phyloP scores from a whole-genome alignment of 1,140 invertebrate genomes.

The Nautilus pompilius region DNA sequence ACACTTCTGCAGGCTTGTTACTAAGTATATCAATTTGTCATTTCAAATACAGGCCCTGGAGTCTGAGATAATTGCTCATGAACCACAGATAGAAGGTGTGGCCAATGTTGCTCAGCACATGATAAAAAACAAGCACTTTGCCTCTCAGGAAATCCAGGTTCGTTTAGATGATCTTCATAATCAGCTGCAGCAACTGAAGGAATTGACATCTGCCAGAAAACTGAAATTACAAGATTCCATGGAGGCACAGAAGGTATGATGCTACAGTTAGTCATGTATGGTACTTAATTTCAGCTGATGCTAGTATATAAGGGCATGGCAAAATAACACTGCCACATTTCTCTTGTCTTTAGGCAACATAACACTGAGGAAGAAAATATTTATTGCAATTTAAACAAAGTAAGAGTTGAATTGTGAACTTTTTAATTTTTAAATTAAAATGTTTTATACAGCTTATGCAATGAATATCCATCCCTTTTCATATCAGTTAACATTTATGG shows the following conservation, averaged over 20 bases:
- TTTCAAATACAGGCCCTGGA: slow-evolving; percentile 48
- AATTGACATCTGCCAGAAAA: slow-evolving; percentile 71
- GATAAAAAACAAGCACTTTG: slow-evolving; percentile 89
- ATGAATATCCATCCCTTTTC: neutral
- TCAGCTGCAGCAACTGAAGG: slow-evolving; percentile 78
- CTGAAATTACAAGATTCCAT: slow-evolving; percentile 95
- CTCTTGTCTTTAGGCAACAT: no score
- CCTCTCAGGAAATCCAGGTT: slow-evolving; percentile 81
- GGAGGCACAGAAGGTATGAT: slow-evolving; percentile 79
- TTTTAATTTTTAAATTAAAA: no score
- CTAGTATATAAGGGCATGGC: no score
- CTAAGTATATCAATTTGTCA: no score
- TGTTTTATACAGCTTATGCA: neutral
- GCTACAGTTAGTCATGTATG: no score
- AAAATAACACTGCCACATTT: no score
- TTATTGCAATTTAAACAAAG: no score
- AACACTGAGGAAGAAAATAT: no score
- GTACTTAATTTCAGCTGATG: no score
- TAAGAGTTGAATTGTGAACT: no score
- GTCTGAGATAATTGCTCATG: slow-evolving; percentile 92
- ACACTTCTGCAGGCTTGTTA: no score
- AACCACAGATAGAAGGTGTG: slow-evolving; percentile 85
- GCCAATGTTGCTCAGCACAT: slow-evolving; percentile 84
- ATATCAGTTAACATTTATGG: no score
- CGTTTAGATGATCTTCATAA: slow-evolving; percentile 76